A percentile compares a stretch with the other conserved stretches of the same genome.
Conservation (phyloP, 2,888 invertebrate species). For the Sabatieria punctata region DNA sequence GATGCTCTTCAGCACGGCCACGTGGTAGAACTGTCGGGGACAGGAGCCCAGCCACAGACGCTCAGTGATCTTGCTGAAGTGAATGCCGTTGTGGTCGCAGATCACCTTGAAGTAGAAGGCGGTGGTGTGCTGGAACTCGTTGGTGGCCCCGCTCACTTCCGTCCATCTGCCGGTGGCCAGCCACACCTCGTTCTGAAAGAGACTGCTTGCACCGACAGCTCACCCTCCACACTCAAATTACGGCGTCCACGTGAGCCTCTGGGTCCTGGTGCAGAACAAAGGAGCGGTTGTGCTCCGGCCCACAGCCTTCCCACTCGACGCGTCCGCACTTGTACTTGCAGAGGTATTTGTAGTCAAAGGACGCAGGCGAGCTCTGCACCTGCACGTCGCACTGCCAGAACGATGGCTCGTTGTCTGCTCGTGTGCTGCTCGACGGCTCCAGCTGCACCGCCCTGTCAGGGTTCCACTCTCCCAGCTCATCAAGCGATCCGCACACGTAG, state of each 20-base stretch:
- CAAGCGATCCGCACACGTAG: too few relatives aligned
- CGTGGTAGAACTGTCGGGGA: conserved; percentile 5
- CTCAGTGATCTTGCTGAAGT: background rate
- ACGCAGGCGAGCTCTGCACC: too few relatives aligned
- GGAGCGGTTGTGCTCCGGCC: background rate
- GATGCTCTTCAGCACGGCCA: background rate
- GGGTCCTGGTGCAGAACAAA: background rate
- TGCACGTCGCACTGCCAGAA: too few relatives aligned
- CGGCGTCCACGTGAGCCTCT: background rate
- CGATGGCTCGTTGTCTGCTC: too few relatives aligned
- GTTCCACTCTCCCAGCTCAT: too few relatives aligned
- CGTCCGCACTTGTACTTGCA: too few relatives aligned
- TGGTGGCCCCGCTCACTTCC: conserved; percentile 1
- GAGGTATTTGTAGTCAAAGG: too few relatives aligned
- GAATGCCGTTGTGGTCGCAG: background rate
- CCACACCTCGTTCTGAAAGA: background rate
- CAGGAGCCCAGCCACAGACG: conserved; percentile 4
- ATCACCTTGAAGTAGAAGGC: conserved; percentile 2
- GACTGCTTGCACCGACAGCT: background rate
- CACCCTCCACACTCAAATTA: background rate
- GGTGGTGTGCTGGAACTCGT: conserved; percentile 6
- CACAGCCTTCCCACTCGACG: conserved; percentile 10
- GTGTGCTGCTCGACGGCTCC: too few relatives aligned
- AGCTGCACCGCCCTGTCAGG: too few relatives aligned
- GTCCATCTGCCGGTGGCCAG: background rate